Percentiles rank a stretch among this genome's conserved stretches.
Evolutionary conservation across 1,140 invertebrate species (phyloP).

Genomic region (Drosophila nebulosa): DNA sequence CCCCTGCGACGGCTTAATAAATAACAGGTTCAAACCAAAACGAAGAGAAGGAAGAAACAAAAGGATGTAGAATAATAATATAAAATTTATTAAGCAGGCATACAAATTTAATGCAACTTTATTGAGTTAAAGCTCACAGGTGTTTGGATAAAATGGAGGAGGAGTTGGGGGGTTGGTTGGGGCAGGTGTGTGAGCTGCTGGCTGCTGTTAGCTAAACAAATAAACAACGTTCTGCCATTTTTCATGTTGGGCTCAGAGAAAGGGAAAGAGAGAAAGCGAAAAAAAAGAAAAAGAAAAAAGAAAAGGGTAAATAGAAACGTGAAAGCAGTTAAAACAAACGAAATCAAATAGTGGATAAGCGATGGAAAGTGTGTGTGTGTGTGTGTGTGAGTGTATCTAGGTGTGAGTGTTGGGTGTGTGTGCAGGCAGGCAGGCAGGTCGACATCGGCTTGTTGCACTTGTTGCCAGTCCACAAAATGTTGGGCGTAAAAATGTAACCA

Average conservation of each 20-base stretch:
- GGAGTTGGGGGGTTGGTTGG: neutral
- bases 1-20: constrained; percentile 32
- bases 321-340: constrained; percentile 72
- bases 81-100: constrained; percentile 59
- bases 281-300: no score
- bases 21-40: constrained; percentile 45
- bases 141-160: constrained; percentile 27
- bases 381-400: neutral
- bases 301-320: constrained; percentile 59
- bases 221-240: constrained; percentile 69
- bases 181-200: neutral
- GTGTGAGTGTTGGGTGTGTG: constrained; percentile 1
- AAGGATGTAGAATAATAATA: constrained; percentile 15
- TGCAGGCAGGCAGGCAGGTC: constrained; percentile 44
- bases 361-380: constrained; percentile 21
- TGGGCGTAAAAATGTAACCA: constrained; percentile 45
- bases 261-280: neutral
- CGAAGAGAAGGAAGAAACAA: constrained; percentile 35
- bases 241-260: constrained; percentile 47
- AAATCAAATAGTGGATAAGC: constrained; percentile 67
- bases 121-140: constrained; percentile 33
- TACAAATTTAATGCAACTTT: constrained; percentile 41
- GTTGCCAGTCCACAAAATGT: constrained; percentile 53
- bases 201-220: constrained; percentile 62
- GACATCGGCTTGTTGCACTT: constrained; percentile 56